Percentiles rank a stretch among this genome's conserved stretches.
Evolutionary conservation across 1,140 invertebrate species (phyloP).

Genomic region (Heterodera schachtii): DNA sequence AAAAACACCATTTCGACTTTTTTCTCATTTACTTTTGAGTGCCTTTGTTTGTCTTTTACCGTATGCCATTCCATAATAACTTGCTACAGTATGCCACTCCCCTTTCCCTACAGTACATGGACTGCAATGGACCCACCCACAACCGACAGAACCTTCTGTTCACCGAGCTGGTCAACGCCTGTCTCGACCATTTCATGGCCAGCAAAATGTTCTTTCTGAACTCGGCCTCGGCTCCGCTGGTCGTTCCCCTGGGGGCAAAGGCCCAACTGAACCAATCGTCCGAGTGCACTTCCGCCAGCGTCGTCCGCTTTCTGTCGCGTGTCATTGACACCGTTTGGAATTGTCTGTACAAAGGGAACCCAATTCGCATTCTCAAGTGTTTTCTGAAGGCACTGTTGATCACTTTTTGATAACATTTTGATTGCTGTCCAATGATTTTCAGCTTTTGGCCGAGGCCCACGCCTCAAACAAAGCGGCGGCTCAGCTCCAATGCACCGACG

Average conservation of each 20-base stretch:
- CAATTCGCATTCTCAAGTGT: conserved; percentile 66
- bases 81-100: not conserved
- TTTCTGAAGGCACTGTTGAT: conserved; percentile 48
- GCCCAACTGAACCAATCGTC: conserved; percentile 76
- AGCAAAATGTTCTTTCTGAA: conserved; percentile 66
- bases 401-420: too few relatives aligned
- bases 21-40: conserved; percentile 29
- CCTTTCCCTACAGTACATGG: conserved; percentile 38
- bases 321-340: conserved; percentile 97
- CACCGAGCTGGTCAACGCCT: conserved; percentile 51
- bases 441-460: conserved; percentile 45
- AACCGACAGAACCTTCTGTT: conserved; percentile 40
- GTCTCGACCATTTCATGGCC: conserved; percentile 49
- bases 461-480: conserved; percentile 49
- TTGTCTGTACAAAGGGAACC: conserved; percentile 70
- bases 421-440: not conserved
- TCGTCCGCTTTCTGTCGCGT: conserved; percentile 77
- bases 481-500: conserved; percentile 69
- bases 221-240: conserved; percentile 81
- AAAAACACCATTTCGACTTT: too few relatives aligned
- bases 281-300: conserved; percentile 66
- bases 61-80: too few relatives aligned
- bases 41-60: not conserved
- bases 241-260: conserved; percentile 78
- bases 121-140: conserved; percentile 52